Evolutionary conservation across 2,797 vertebrate genomes (phyloP).

Genomic region (Australoheros facetus): DNA sequence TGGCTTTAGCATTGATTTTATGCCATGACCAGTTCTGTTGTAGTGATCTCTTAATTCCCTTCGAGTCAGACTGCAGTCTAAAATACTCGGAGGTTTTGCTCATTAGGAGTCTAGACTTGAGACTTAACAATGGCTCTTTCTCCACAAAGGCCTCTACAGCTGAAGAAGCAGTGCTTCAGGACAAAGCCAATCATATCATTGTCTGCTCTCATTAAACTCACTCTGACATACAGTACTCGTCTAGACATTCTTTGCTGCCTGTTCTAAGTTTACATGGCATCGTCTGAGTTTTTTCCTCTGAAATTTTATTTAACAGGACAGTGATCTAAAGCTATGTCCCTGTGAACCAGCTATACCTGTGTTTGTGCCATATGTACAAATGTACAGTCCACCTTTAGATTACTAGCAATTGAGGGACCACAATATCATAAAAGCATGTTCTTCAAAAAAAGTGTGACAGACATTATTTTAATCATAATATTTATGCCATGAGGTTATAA

Average conservation of each 20-base stretch:
- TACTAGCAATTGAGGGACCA: not conserved
- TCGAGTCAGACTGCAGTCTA: not conserved
- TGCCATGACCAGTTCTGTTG: not conserved
- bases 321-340: not conserved
- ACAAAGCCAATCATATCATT: not conserved
- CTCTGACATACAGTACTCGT: constrained; percentile 1
- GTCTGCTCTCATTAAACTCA: constrained; percentile 17
- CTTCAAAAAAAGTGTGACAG: not conserved
- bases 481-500: not conserved
- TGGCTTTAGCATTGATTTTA: constrained; percentile 25
- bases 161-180: not conserved
- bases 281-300: not conserved
- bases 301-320: not conserved
- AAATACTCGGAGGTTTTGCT: not conserved
- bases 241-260: not conserved
- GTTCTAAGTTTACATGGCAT: not conserved
- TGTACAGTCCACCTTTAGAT: not conserved
- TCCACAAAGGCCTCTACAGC: not conserved
- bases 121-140: constrained; percentile 7
- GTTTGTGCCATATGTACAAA: not conserved
- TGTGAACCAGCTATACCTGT: not conserved
- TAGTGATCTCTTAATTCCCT: constrained; percentile 30
- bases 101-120: constrained; percentile 45
- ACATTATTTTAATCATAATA: not conserved
- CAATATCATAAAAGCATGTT: not conserved